phyloP scores from a whole-genome alignment of 2,113 vertebrate genomes.

The Silurus asotus region DNA sequence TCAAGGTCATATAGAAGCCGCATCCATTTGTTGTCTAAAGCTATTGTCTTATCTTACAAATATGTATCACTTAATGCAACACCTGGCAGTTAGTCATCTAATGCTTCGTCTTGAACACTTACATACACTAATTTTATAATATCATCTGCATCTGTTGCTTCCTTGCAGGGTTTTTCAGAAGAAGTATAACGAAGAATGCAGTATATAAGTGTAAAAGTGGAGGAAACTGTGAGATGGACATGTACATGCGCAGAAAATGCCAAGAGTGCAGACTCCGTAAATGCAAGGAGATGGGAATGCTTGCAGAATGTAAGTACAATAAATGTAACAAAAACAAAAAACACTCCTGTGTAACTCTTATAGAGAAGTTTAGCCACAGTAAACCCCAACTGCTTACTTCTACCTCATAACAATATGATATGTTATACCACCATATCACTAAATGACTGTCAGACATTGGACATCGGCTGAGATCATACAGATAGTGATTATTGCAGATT shows the following conservation, averaged over 20 bases:
- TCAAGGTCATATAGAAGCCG: conserved; percentile 2
- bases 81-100: background rate
- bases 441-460: conserved; percentile 8
- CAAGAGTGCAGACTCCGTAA: conserved; percentile 95
- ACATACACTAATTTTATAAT: background rate
- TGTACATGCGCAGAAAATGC: conserved; percentile 99
- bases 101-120: background rate
- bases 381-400: background rate
- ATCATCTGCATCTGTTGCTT: background rate
- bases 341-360: background rate
- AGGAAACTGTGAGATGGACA: conserved; percentile 98
- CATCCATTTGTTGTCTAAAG: background rate
- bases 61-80: background rate
- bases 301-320: conserved; percentile 93
- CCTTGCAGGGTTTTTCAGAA: conserved; percentile 90
- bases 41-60: background rate
- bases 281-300: conserved; percentile 97
- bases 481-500: conserved; percentile 24
- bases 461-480: background rate
- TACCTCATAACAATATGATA: conserved; percentile 10
- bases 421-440: conserved; percentile 11
- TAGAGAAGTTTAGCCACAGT: background rate
- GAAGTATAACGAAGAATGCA: conserved; percentile 98
- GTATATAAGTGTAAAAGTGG: conserved; percentile 97
- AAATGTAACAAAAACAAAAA: background rate